These are phyloP conservation scores for Hymenochirus boettgeri DNA, from an alignment of 2,113 vertebrate genomes.

Conservation along the genomic window DNA sequence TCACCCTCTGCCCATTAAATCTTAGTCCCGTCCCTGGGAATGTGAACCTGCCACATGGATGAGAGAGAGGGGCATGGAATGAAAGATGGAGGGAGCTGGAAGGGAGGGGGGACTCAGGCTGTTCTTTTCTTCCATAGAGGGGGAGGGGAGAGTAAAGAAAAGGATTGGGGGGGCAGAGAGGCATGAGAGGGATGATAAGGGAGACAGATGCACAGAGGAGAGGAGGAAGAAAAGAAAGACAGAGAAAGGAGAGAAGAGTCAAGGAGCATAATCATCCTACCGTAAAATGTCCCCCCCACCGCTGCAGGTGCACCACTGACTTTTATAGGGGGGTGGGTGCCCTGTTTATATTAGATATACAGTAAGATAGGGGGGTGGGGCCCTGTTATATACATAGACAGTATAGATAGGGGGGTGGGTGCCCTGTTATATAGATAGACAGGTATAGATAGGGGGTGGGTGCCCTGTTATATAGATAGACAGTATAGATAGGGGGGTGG, in stretches of 20 bases:
- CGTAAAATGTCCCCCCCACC: conserved; percentile 5
- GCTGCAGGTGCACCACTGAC: no score
- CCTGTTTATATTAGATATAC: no score
- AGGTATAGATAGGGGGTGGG: no score
- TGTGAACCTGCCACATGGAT: background rate
- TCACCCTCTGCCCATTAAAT: background rate
- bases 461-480: no score
- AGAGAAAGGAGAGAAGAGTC: background rate
- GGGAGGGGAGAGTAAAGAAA: conserved; percentile 9
- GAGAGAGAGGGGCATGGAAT: background rate
- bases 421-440: no score
- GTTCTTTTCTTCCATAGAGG: background rate
- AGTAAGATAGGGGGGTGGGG: no score
- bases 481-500: no score
- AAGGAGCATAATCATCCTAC: background rate
- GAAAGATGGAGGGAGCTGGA: background rate
- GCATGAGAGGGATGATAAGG: conserved; percentile 32
- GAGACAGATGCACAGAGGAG: conserved; percentile 10
- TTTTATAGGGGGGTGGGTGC: no score
- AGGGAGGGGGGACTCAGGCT: background rate
- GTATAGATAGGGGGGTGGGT: no score
- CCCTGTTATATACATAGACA: no score
- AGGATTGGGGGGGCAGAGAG: conserved; percentile 23
- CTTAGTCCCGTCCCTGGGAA: background rate
- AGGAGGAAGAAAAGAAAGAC: background rate